Evolutionary conservation across 2,888 invertebrate species (phyloP), one percentile per base, ranked within the genome.

Genomic region (Deilephila porcellus): DNA sequence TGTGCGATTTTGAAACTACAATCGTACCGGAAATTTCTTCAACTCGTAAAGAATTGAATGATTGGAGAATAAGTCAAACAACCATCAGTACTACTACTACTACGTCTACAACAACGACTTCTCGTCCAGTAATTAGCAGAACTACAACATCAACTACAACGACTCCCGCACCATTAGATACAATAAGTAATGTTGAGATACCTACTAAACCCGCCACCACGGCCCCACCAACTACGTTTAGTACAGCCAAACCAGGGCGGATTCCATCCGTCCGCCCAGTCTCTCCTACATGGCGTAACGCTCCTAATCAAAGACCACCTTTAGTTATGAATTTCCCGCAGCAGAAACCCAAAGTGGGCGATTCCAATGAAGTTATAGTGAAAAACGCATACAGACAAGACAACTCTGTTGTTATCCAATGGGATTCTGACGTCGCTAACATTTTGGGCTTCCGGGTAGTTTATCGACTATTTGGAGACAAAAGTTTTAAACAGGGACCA

Each of bases 381-480:
- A 97, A 97, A 88, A 97, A 97, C 83, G 98, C 98, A 14, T 97
- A 97, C 86, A 94, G 97, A 78, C 97, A 98, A 90, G 98, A 98
- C 82, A 98, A 96, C 87, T 97, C 98, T 0, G 97, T 98, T 29
- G 97, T 98, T 82, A 98, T 98, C 79, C 97, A 98, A 85, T 98
- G 98, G 98, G 98, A 98, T 85, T 98, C 98, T 1, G 97, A 98
- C 83, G 97, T 97, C 17, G 96, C 97, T 0, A 98, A 98, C 86
- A 97, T 98, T 83, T 95, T 98, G n/a, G 98, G 98, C 71, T 98
- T 98, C 88, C 95, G 98, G 75, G 98, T 98, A 17, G 97, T 98
- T 32, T 98, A 98, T 88, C 95, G 98, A 73, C 94, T 98, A 62
- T 98, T 98, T 84, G 98, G 98, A 5, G 98, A 98, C 83, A 97